phyloP scores from a whole-genome alignment of 2,113 vertebrate genomes.

The Tenrec ecaudatus region DNA sequence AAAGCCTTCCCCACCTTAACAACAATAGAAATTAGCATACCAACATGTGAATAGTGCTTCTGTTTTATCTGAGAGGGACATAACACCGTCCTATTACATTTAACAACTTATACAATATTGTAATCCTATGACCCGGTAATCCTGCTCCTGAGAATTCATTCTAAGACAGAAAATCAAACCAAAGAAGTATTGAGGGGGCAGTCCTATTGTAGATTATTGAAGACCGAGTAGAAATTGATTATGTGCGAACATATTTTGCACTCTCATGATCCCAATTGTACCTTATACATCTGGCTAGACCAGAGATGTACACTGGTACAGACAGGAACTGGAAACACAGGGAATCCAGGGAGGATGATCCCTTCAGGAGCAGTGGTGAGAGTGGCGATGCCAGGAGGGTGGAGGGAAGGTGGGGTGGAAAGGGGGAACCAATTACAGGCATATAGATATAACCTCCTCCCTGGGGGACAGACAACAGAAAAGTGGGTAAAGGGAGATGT shows the following conservation, averaged over 20 bases:
- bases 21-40: neutral
- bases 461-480: too few species aligned
- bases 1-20: neutral
- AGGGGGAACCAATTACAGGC: too few species aligned
- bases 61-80: constrained; percentile 3
- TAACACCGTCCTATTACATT: neutral
- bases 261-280: too few species aligned
- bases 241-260: neutral
- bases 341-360: too few species aligned
- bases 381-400: too few species aligned
- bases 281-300: too few species aligned
- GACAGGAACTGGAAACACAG: too few species aligned
- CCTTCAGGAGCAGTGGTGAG: too few species aligned
- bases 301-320: too few species aligned
- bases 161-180: constrained; percentile 30
- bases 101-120: neutral
- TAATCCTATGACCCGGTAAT: neutral
- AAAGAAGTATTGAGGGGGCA: neutral
- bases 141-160: neutral
- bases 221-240: neutral
- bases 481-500: too few species aligned
- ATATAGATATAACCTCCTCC: too few species aligned
- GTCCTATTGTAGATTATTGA: neutral
- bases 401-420: too few species aligned
- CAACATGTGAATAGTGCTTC: neutral